Evolutionary conservation across 2,113 vertebrate genomes (phyloP), one percentile per base, ranked within the genome.

Genomic region (Actenoides lindsayi): DNA sequence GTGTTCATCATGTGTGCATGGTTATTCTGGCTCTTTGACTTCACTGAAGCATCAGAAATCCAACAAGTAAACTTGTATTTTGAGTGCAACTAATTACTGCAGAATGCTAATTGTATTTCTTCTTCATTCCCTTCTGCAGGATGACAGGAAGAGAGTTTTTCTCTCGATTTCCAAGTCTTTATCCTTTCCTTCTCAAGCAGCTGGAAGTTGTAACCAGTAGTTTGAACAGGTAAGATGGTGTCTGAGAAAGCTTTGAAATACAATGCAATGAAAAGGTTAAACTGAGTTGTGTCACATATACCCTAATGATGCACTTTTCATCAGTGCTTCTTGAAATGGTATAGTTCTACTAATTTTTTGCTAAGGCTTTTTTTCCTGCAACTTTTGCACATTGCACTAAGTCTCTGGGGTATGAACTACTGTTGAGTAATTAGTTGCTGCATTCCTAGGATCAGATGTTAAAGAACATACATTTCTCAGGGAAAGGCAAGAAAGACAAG

Each of bases 81-180:
- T 91, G 53, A 62, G 13, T 70, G 7, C 13, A 44, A 0, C 30
- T 35, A 37, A 42, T 41, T 74, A 50, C 39, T 67, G 37, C 27
- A 65, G 64, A 48, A 46, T 85, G 46, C 24, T 88, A 53, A 88
- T 54, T 84, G 19, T 81, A 35, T 67, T 35, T 87, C 15, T 54
- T 83, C 16, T 69, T 65, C 6, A 13, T 95, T 73, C 46, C 13
- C 42, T 84, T 97, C 91, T 84, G 50, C 94, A 99, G 99, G 97
- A 99, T 99, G 99, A 99, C 99, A 0, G 99, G 99, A 67, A 98
- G 99, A 13, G 99, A 99, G 96, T 99, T 99, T 86, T 99, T 99
- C 97, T 99, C 99, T 75, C 98, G 99, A 18, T 99, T 99, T 90
- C 99, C 99, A 3, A 98, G 98, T 39, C 99, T 99, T 80, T 99